Evolutionary conservation across 1,140 invertebrate species (phyloP), one percentile per base, ranked within the genome.

Genomic region (Ceratitis capitata): DNA sequence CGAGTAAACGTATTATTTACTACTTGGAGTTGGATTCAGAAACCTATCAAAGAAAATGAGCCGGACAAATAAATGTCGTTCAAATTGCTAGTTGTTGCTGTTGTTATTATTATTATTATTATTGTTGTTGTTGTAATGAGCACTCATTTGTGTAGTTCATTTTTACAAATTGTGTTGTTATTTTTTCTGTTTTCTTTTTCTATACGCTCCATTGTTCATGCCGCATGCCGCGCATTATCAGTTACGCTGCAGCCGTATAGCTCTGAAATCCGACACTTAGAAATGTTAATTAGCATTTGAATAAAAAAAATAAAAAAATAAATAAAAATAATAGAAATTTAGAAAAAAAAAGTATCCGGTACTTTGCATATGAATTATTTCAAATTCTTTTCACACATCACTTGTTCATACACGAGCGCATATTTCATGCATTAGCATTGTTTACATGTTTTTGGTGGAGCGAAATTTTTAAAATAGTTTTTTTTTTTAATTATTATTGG

Each of bases 311-410:
- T n/a, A 64, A 64, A 23, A 64, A 64, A 32, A 64, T 26, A 26
- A 29, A 26, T 9, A 64, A 35, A 64, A n/a, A 61, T 61, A 4
- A 7, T 1, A 61, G 29, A 61, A 61, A 61, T 61, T n/a, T n/a
- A n/a, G n/a, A 10, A n/a, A 19, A 69, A 32, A 2, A 39, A 78
- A 78, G 23, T 7, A 7, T 3, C 69, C 39, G n/a, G 7, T 78
- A 26, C 69, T 78, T 78, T 78, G 69, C 69, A 45, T 78, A 45
- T 42, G 69, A 78, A 42, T 78, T 78, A 78, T 78, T 78, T 78
- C 35, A 42, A 78, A 78, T 78, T 78, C 69, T 78, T 78, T 78
- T 78, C 69, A 78, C 69, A 45, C 69, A 78, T 78, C 69, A 78
- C 69, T 78, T 78, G 69, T 78, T 78, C 45, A 42, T 78, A 47